Percentiles rank a stretch among this genome's conserved stretches.
Conservation (phyloP, 2,888 invertebrate species). For the Troides aeacus region DNA sequence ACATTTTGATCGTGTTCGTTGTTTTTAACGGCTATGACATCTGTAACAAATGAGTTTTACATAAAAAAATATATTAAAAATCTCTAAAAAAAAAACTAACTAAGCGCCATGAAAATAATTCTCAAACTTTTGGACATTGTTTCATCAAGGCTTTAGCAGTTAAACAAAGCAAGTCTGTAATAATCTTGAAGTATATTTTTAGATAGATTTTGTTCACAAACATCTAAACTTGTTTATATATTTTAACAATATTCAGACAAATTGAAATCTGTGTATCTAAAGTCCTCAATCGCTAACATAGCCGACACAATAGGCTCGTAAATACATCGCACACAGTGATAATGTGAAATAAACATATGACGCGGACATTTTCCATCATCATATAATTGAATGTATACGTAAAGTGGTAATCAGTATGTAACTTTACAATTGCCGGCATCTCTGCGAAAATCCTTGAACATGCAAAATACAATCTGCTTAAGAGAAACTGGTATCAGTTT, state of each 20-base stretch:
- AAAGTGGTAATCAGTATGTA: slow-evolving; percentile 6
- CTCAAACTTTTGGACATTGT: no score
- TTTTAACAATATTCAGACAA: not conserved
- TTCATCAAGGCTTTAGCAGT: no score
- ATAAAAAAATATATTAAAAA: not conserved
- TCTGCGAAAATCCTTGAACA: slow-evolving; percentile 1
- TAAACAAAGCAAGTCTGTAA: no score
- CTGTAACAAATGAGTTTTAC: not conserved
- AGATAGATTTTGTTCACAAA: no score
- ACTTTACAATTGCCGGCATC: slow-evolving; percentile 6
- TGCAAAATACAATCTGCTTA: not conserved
- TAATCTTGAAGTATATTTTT: no score
- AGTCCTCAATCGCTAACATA: slow-evolving; percentile 20
- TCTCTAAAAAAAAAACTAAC: not conserved
- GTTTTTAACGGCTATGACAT: not conserved
- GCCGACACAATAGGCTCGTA: slow-evolving; percentile 21
- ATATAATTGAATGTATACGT: slow-evolving; percentile 14
- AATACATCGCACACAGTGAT: slow-evolving; percentile 16
- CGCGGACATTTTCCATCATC: slow-evolving; percentile 6
- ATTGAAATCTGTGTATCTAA: not conserved
- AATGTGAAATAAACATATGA: slow-evolving; percentile 20
- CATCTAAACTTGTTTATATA: not conserved
- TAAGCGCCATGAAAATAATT: not conserved
- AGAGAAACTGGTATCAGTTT: not conserved
- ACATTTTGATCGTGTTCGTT: slow-evolving; percentile 14